phyloP scores from a whole-genome alignment of 1,140 invertebrate genomes.

The Hycleus cichorii region DNA sequence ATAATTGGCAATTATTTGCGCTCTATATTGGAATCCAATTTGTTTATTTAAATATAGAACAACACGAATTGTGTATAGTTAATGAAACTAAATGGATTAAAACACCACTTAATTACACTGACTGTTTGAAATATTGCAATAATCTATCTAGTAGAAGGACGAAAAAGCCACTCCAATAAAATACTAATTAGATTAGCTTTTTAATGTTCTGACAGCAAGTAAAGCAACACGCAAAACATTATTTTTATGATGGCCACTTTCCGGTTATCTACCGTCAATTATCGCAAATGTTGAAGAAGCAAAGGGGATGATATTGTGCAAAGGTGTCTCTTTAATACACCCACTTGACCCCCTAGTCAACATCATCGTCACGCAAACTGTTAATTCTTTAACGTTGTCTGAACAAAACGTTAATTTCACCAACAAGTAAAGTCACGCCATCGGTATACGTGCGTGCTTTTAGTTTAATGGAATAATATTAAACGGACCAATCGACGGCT shows the following conservation, averaged over 20 bases:
- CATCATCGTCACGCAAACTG: constrained; percentile 17
- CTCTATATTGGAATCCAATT: too few species aligned
- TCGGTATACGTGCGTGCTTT: constrained; percentile 18
- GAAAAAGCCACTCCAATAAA: constrained; percentile 30
- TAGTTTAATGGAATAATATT: constrained; percentile 31
- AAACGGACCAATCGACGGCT: constrained; percentile 26
- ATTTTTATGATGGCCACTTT: constrained; percentile 17
- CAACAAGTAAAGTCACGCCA: constrained; percentile 20
- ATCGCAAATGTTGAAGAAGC: constrained; percentile 12
- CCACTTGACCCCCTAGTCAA: background rate
- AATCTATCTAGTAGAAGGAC: constrained; percentile 23
- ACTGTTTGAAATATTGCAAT: constrained; percentile 21
- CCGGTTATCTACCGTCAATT: constrained; percentile 1
- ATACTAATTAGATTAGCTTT: constrained; percentile 33
- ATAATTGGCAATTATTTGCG: too few species aligned
- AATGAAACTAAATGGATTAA: constrained; percentile 6
- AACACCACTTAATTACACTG: constrained; percentile 24
- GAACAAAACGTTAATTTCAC: constrained; percentile 30
- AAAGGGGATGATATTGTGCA: constrained; percentile 1
- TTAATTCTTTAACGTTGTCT: constrained; percentile 26
- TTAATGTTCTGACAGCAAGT: constrained; percentile 18
- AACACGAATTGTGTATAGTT: too few species aligned
- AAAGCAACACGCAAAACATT: constrained; percentile 14
- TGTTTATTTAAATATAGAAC: too few species aligned
- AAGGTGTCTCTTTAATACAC: too few species aligned